Conservation (phyloP, 2,797 vertebrate genomes). For the Toxotes lorentzi region DNA sequence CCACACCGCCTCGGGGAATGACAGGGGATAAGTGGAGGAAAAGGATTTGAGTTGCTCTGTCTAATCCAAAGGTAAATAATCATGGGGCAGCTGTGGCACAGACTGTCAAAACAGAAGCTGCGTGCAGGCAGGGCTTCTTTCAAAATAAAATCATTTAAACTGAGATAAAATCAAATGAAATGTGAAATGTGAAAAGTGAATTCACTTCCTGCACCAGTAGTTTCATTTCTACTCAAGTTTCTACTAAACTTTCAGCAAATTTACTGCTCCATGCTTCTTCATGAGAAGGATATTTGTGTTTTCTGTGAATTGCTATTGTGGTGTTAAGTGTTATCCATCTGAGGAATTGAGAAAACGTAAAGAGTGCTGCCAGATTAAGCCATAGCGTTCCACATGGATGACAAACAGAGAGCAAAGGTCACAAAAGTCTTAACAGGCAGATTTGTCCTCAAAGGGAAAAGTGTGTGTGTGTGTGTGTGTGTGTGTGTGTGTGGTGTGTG, state of each 20-base stretch:
- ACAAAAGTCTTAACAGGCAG: neutral
- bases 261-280: neutral
- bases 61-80: slow-evolving; percentile 37
- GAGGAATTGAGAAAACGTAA: neutral
- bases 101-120: neutral
- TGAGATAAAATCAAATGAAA: neutral
- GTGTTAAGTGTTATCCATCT: neutral
- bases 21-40: slow-evolving; percentile 3
- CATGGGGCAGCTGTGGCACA: slow-evolving; percentile 13
- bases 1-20: slow-evolving; percentile 2
- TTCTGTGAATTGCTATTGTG: neutral
- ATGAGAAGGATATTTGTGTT: neutral
- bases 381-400: neutral
- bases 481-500: slow-evolving; percentile 27
- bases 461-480: slow-evolving; percentile 20
- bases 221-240: neutral
- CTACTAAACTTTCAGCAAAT: too few relatives aligned
- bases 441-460: neutral
- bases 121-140: neutral
- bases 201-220: neutral
- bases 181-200: too few relatives aligned
- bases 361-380: neutral
- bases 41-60: neutral
- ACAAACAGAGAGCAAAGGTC: neutral
- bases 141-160: neutral